Evolutionary conservation across 2,888 invertebrate genomes (phyloP).

Genomic region (Epiperipatus broadwayi): DNA sequence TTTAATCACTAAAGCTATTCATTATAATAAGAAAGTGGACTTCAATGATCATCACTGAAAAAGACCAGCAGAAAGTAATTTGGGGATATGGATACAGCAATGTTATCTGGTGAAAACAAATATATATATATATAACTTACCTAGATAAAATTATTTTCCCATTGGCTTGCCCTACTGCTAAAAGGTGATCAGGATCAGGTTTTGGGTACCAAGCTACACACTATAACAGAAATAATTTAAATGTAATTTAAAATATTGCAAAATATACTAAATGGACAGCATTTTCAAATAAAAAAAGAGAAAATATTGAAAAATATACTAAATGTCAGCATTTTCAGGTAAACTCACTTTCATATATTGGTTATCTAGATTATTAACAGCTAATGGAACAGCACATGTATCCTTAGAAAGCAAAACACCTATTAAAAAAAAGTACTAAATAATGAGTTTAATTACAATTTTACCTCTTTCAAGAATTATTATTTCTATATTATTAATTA

Average conservation of each 20-base stretch:
- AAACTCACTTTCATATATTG: slow-evolving; percentile 47
- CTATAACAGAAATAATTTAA: slow-evolving; percentile 20
- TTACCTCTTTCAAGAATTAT: too few relatives aligned
- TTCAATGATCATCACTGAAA: background rate
- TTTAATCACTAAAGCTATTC: too few relatives aligned
- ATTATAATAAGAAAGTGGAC: background rate
- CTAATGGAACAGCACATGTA: slow-evolving; percentile 46
- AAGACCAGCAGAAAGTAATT: too few relatives aligned
- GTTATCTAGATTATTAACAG: slow-evolving; percentile 51
- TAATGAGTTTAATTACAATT: too few relatives aligned
- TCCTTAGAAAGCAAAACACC: slow-evolving; percentile 48
- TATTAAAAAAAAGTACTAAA: slow-evolving; percentile 31
- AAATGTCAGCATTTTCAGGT: too few relatives aligned
- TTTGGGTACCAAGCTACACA: slow-evolving; percentile 69
- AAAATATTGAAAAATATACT: too few relatives aligned
- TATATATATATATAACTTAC: slow-evolving; percentile 18
- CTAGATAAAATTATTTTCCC: slow-evolving; percentile 60
- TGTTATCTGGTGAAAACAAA: background rate
- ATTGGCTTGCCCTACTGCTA: slow-evolving; percentile 71
- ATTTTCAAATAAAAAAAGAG: too few relatives aligned
- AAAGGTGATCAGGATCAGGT: slow-evolving; percentile 49
- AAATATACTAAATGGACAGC: too few relatives aligned
- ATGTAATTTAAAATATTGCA: background rate
- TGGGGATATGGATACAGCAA: slow-evolving; percentile 9
- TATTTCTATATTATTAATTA: too few relatives aligned